A percentile compares a stretch with the other conserved stretches of the same genome.
phyloP scores from a whole-genome alignment of 2,797 vertebrate genomes.

The Ispidina picta region DNA sequence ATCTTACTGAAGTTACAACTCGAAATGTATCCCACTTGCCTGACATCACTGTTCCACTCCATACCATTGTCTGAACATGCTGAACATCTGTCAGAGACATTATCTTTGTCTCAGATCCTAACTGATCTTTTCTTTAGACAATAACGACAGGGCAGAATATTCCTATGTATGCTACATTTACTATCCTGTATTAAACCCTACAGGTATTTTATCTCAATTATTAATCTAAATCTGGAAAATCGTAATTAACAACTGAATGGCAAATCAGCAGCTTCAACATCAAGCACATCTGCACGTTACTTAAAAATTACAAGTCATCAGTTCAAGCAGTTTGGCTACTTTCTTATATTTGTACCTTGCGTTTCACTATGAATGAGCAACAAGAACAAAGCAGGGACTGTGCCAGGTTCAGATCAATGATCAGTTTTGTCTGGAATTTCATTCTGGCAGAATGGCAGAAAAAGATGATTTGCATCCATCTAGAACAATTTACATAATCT shows the following conservation, averaged over 20 bases:
- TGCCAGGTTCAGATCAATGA: background rate
- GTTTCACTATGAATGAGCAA: background rate
- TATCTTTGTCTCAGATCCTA: background rate
- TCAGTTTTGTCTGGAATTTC: background rate
- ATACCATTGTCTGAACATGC: background rate
- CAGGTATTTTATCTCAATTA: background rate
- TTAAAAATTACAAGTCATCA: background rate
- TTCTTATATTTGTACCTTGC: background rate
- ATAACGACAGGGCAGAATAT: background rate
- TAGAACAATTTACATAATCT: background rate
- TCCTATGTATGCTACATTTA: background rate
- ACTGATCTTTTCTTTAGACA: background rate
- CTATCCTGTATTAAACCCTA: background rate
- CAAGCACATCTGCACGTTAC: background rate
- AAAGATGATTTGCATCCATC: background rate
- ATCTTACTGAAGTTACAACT: background rate
- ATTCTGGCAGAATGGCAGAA: background rate
- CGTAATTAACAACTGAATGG: background rate
- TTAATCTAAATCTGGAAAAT: background rate
- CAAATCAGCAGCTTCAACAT: background rate
- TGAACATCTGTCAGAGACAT: background rate
- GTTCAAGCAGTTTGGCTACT: background rate
- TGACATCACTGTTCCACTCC: background rate
- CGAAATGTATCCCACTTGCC: background rate
- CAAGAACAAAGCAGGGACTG: background rate